Base-by-base conservation (phyloP, 2,797 vertebrate genomes). In the Muscicapa striata region DNA sequence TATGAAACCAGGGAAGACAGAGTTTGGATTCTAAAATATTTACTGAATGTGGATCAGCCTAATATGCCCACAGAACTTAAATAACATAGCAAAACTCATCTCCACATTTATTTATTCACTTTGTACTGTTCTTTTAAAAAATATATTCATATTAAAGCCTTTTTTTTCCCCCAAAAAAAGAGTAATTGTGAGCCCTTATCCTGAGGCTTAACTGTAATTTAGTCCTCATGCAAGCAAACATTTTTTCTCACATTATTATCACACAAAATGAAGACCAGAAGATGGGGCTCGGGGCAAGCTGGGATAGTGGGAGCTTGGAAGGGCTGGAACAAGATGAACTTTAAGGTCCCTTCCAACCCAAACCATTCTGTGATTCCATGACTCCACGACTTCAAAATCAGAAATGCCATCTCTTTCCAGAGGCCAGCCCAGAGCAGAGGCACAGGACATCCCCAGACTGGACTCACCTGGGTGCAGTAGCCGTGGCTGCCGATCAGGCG, bases 401-500 rank as follows among this genome's bases (percentile, higher is more conserved):
- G 40, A n/a, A 81, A 62, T n/a, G 6, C 4, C 46, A n/a, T 15
- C 34, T 48, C 12, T 36, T 38, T 23, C 23, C 34, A 67, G 59
- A 73, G 26, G 20, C 52, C 45, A 76, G 15, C 0, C 54, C 20
- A 5, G 3, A 61, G 66, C 38, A 85, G 49, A 51, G 15, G n/a
- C 5, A 1, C 41, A 52, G 14, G 7, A 29, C 21, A 16, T 3
- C 4, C 23, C 55, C 52, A 46, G 4, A 17, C 1, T 19, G 11
- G 51, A 64, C 96, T 84, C 90, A 99, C 99, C 98, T 99, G 99
- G 38, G 99, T 99, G 91, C 99, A 99, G 96, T 99, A 99, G 80
- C 99, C 98, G 3, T 99, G 98, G 32, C 98, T 98, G 82, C 99
- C 99, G 6, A 99, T 99, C 79, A 99, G 95, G 5, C 98, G 97